Percentiles rank a stretch among this genome's conserved stretches.
These are phyloP conservation scores for Anthopleura xanthogrammica DNA, from an alignment of 92 coral and sea anemone species.

Conservation along the genomic window DNA sequence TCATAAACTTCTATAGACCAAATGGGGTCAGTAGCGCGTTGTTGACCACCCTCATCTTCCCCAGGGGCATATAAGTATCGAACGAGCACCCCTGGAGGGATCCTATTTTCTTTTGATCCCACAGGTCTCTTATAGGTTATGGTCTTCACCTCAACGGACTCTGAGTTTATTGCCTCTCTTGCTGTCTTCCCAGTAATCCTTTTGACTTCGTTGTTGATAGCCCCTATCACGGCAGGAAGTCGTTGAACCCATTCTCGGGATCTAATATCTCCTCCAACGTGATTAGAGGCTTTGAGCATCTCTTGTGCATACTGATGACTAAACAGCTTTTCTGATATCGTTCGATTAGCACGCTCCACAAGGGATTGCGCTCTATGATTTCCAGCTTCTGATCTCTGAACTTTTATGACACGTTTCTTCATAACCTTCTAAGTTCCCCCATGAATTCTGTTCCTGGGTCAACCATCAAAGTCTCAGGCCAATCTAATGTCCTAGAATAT, in stretches of 20 bases:
- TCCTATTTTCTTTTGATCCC: slow-evolving; percentile 7
- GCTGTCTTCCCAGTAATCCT: neutral
- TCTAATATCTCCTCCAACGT: no score
- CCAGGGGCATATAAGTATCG: slow-evolving; percentile 18
- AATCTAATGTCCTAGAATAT: neutral
- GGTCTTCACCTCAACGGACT: neutral
- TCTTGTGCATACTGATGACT: slow-evolving; percentile 30
- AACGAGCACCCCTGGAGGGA: slow-evolving; percentile 1
- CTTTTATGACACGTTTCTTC: neutral
- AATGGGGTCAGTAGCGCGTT: slow-evolving; percentile 31
- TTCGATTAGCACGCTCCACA: slow-evolving; percentile 19
- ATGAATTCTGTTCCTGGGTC: slow-evolving; percentile 28
- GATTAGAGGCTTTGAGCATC: no score
- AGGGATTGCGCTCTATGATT: slow-evolving; percentile 8
- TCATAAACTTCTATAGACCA: slow-evolving; percentile 21
- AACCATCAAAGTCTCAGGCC: slow-evolving; percentile 14
- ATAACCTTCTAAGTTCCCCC: neutral
- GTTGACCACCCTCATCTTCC: slow-evolving; percentile 19
- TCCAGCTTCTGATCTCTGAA: neutral
- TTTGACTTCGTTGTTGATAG: neutral
- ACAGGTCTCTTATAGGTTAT: neutral
- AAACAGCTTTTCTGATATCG: slow-evolving; percentile 12
- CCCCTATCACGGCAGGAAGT: neutral
- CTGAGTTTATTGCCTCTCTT: neutral
- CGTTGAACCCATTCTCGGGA: slow-evolving; percentile 13